Evolutionary conservation across 2,888 invertebrate species (phyloP).

Genomic region (Myathropa florea): DNA sequence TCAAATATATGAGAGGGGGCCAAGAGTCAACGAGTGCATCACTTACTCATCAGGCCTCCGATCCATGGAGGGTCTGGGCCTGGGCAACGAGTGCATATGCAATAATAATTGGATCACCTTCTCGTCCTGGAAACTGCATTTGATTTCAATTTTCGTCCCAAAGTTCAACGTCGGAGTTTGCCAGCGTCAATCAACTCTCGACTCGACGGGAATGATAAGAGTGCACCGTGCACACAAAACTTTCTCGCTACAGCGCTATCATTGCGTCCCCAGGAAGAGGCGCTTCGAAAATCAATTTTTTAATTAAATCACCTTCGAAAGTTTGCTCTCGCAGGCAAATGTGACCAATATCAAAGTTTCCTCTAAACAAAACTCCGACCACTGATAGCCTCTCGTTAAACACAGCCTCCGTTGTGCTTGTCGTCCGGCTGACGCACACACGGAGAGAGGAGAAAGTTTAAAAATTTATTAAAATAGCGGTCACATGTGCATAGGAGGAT

Average conservation of each 20-base stretch:
- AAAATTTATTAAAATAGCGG: conserved; percentile 32
- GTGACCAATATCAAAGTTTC: conserved; percentile 18
- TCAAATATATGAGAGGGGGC: no score
- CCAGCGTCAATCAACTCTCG: background rate
- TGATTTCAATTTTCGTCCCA: background rate
- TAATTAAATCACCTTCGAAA: conserved; percentile 63
- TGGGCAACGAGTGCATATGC: background rate
- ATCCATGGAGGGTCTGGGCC: no score
- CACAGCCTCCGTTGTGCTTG: background rate
- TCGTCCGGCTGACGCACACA: background rate
- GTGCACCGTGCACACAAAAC: conserved; percentile 4
- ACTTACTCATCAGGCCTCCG: no score
- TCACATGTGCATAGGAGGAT: conserved; percentile 47
- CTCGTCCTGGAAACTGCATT: background rate
- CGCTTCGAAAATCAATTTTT: conserved; percentile 51
- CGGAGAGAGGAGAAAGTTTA: background rate
- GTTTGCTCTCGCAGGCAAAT: conserved; percentile 45
- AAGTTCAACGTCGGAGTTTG: background rate
- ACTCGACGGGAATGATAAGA: background rate
- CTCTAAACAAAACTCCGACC: conserved; percentile 9
- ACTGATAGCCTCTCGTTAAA: conserved; percentile 16
- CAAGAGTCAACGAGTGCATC: no score
- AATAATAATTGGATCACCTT: no score
- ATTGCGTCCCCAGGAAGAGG: conserved; percentile 9
- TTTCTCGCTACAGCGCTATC: conserved; percentile 21